These are phyloP conservation scores for Stegastes partitus DNA, from an alignment of 2,113 vertebrate species.

Conservation along the genomic window DNA sequence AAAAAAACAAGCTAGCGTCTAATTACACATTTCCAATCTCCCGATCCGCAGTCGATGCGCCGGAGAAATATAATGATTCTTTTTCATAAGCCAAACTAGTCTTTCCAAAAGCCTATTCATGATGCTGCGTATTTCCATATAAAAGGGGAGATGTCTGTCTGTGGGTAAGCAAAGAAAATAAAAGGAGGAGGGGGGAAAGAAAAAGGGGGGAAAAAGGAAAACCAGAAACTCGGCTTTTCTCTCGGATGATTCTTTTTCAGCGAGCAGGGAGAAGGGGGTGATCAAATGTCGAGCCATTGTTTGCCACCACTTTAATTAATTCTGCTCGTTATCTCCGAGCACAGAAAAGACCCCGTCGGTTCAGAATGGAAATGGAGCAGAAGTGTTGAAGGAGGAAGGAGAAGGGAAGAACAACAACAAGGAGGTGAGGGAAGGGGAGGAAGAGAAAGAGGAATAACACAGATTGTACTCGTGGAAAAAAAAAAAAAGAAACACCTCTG, in stretches of 20 bases:
- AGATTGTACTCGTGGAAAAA: conserved; percentile 43
- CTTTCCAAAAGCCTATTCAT: conserved; percentile 55
- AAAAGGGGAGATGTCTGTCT: conserved; percentile 67
- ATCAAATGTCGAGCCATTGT: conserved; percentile 83
- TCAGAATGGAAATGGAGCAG: conserved; percentile 76
- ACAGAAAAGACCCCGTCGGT: conserved; percentile 71
- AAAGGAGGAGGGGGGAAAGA: conserved; percentile 9
- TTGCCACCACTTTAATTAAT: conserved; percentile 81
- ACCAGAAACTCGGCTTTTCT: conserved; percentile 57
- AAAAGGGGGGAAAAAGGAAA: conserved; percentile 14
- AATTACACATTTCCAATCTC: conserved; percentile 80
- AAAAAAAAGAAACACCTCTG: conserved; percentile 24
- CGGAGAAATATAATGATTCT: conserved; percentile 67
- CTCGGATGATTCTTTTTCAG: conserved; percentile 59
- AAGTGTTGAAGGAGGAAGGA: conserved; percentile 52
- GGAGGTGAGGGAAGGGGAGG: conserved; percentile 43
- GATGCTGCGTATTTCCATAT: conserved; percentile 75
- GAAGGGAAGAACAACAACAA: conserved; percentile 25
- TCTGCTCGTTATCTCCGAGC: conserved; percentile 79
- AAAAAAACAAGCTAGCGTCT: conserved; percentile 51
- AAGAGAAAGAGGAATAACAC: conserved; percentile 36
- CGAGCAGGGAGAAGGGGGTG: conserved; percentile 46
- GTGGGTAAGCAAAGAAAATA: conserved; percentile 51
- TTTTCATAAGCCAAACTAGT: conserved; percentile 65
- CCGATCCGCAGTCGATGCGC: conserved; percentile 56